phyloP scores from a whole-genome alignment of 1,140 invertebrate species.

The Carposina sasakii region DNA sequence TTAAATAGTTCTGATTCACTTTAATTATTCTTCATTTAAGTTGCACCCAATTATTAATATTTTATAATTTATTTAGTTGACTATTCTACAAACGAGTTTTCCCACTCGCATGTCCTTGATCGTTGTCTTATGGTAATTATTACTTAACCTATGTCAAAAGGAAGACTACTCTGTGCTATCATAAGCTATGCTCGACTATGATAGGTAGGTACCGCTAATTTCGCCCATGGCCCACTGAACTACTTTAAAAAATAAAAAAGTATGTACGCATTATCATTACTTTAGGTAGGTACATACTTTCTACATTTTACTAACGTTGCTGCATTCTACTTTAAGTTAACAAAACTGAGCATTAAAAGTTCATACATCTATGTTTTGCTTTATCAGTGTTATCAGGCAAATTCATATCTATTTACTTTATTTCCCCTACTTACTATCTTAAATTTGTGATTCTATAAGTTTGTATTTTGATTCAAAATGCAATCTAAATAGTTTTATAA shows the following conservation, averaged over 20 bases:
- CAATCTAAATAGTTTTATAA: too few species aligned
- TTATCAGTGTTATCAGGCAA: slow-evolving; percentile 4
- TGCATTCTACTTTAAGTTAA: not conserved
- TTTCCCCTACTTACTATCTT: not conserved
- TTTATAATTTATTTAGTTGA: too few species aligned
- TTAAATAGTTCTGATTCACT: too few species aligned
- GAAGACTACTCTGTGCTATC: slow-evolving; percentile 1
- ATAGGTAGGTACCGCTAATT: slow-evolving; percentile 3
- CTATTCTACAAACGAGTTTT: slow-evolving; percentile 33
- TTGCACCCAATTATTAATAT: too few species aligned
- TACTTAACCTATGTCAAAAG: slow-evolving; percentile 2
- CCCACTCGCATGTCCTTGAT: slow-evolving; percentile 27
- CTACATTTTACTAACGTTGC: slow-evolving; percentile 18
- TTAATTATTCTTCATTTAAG: too few species aligned
- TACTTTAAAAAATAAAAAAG: slow-evolving; percentile 15
- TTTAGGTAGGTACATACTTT: too few species aligned
- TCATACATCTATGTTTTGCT: not conserved
- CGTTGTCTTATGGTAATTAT: slow-evolving; percentile 16
- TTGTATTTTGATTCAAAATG: too few species aligned
- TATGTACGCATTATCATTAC: too few species aligned
- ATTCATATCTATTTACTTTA: not conserved
- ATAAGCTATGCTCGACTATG: too few species aligned
- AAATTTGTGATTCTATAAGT: too few species aligned
- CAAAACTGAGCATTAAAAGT: not conserved
- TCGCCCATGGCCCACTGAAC: slow-evolving; percentile 20